A percentile compares a stretch with the other conserved stretches of the same genome.
Evolutionary conservation across 2,888 invertebrate genomes (phyloP).

Genomic region (Deilephila elpenor): DNA sequence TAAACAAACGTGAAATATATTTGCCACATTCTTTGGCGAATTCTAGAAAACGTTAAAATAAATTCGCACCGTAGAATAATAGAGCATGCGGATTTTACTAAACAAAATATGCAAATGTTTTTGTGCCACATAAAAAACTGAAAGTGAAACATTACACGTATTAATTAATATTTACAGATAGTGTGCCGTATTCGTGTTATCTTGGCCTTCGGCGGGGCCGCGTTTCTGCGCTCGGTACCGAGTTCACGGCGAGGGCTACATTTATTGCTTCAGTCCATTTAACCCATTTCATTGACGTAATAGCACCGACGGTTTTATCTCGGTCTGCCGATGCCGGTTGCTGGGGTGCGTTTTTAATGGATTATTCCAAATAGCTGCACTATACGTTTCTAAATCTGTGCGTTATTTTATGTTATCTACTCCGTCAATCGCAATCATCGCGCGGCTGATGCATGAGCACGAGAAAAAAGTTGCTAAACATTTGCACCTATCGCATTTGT

Average conservation of each 20-base stretch:
- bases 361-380: conserved; percentile 35
- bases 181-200: conserved; percentile 37
- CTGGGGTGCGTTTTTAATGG: conserved; percentile 43
- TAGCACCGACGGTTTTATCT: conserved; percentile 59
- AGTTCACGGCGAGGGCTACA: conserved; percentile 79
- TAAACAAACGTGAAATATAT: not conserved
- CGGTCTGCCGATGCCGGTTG: conserved; percentile 40
- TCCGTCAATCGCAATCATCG: conserved; percentile 31
- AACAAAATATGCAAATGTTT: conserved; percentile 7
- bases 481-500: conserved; percentile 9
- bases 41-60: not conserved
- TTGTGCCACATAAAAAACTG: conserved; percentile 31
- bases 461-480: conserved; percentile 12
- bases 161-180: conserved; percentile 51
- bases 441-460: conserved; percentile 12
- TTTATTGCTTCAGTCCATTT: conserved; percentile 76
- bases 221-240: conserved; percentile 48
- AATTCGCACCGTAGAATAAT: not conserved
- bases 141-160: conserved; percentile 50
- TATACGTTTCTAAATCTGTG: conserved; percentile 38
- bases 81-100: not conserved
- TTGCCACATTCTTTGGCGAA: not conserved
- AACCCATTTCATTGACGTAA: conserved; percentile 78
- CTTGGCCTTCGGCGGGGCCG: conserved; percentile 66
- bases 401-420: conserved; percentile 36